Percentiles rank a stretch among this genome's conserved stretches.
These are phyloP conservation scores for Hephaestus fuliginosus DNA, from an alignment of 2,797 vertebrate species.

Conservation along the genomic window DNA sequence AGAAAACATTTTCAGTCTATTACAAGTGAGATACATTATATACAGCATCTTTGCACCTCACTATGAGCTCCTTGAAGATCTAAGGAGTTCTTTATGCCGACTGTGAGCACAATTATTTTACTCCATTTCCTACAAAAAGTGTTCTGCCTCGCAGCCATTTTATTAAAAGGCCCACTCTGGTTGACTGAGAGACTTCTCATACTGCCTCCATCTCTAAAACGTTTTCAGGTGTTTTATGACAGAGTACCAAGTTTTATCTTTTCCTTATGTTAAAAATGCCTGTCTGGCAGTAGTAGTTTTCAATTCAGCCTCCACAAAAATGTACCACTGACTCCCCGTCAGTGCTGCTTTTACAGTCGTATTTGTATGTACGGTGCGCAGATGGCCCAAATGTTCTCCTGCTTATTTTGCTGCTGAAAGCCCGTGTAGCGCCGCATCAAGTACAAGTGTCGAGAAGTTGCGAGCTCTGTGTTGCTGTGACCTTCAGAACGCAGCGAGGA, in stretches of 20 bases:
- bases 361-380: constrained; percentile 28
- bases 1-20: constrained; percentile 7
- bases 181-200: constrained; percentile 27
- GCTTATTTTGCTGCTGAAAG: constrained; percentile 35
- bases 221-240: constrained; percentile 27
- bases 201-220: constrained; percentile 24
- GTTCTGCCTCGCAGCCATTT: constrained; percentile 29
- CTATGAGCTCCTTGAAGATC: constrained; percentile 9
- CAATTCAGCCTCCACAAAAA: constrained; percentile 20
- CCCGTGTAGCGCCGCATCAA: not conserved
- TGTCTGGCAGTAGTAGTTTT: constrained; percentile 15
- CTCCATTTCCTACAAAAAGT: constrained; percentile 22
- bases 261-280: constrained; percentile 26
- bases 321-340: constrained; percentile 18
- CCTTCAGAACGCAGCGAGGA: constrained; percentile 44
- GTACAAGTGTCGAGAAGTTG: constrained; percentile 15
- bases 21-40: not conserved
- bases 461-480: constrained; percentile 37
- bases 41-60: constrained; percentile 30
- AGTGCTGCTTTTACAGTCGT: constrained; percentile 29
- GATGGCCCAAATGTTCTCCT: constrained; percentile 40
- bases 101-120: constrained; percentile 30
- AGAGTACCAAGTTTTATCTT: constrained; percentile 22
- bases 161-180: constrained; percentile 31
- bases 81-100: constrained; percentile 8